Evolutionary conservation across 2,113 vertebrate genomes (phyloP).

Genomic region (Centropus unirufus): DNA sequence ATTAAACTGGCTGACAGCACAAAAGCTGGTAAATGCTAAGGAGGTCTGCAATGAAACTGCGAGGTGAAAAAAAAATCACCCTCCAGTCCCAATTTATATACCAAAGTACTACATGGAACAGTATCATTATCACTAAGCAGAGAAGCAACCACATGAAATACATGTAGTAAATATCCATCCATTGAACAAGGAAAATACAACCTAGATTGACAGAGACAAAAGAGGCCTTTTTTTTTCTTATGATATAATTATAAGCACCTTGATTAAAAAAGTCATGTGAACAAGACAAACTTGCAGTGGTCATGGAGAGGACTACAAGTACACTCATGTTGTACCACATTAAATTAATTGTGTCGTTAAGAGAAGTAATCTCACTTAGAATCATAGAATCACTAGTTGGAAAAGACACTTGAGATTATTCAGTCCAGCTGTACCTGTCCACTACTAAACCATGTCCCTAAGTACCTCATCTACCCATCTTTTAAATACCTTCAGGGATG

Average conservation of each 20-base stretch:
- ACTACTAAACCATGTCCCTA: too few relatives aligned
- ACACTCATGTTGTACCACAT: fast-evolving
- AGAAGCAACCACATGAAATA: not conserved
- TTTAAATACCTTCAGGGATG: too few relatives aligned
- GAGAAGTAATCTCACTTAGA: not conserved
- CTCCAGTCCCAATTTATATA: not conserved
- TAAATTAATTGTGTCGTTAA: not conserved
- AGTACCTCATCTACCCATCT: too few relatives aligned
- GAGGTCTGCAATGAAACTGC: not conserved
- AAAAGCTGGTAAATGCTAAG: not conserved
- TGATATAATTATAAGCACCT: not conserved
- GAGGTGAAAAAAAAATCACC: not conserved
- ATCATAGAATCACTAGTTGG: too few relatives aligned
- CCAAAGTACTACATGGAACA: not conserved
- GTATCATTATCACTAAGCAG: not conserved
- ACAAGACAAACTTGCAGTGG: not conserved
- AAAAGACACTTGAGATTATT: too few relatives aligned
- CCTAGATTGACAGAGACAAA: not conserved
- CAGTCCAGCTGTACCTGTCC: too few relatives aligned
- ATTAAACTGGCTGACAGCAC: not conserved
- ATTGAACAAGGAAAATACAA: not conserved
- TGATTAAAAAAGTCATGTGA: not conserved
- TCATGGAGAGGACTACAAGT: not conserved
- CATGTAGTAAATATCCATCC: not conserved
- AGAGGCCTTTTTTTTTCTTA: not conserved